These are phyloP conservation scores for Lacanobia oleracea DNA, from an alignment of 2,888 invertebrate genomes.

Conservation along the genomic window DNA sequence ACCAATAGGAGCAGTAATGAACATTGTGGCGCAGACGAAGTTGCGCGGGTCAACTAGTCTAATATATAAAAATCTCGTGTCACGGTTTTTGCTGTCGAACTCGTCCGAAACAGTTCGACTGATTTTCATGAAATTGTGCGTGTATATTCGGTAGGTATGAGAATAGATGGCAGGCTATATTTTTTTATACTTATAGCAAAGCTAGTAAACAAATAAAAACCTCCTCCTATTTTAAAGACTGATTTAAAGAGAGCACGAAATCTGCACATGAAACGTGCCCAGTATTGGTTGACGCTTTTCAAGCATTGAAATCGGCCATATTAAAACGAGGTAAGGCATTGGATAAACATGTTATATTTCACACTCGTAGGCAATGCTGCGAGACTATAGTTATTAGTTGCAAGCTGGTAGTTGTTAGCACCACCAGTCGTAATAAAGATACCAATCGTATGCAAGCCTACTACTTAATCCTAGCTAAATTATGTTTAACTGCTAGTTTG, in stretches of 20 bases:
- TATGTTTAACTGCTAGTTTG: slow-evolving; percentile 15
- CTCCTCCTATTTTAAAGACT: neutral
- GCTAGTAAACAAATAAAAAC: too few species aligned
- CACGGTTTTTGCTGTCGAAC: too few species aligned
- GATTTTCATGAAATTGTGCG: too few species aligned
- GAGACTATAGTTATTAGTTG: neutral
- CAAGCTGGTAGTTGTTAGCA: slow-evolving; percentile 19
- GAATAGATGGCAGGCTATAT: too few species aligned
- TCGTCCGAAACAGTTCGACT: too few species aligned
- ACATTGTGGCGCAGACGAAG: too few species aligned
- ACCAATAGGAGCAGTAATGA: too few species aligned
- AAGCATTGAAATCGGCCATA: neutral
- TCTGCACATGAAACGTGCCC: neutral
- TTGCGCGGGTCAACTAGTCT: too few species aligned
- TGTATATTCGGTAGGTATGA: too few species aligned
- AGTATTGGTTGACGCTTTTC: neutral
- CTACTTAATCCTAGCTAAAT: slow-evolving; percentile 36
- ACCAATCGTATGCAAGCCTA: slow-evolving; percentile 29
- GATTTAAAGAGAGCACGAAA: neutral
- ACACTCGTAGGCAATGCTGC: neutral
- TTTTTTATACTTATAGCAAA: too few species aligned
- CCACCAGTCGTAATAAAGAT: slow-evolving; percentile 37
- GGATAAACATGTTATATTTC: slow-evolving; percentile 11
- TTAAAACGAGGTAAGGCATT: slow-evolving; percentile 2
- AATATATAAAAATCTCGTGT: too few species aligned